phyloP scores from a whole-genome alignment of 2,113 vertebrate species.

The Ciconia boyciana region DNA sequence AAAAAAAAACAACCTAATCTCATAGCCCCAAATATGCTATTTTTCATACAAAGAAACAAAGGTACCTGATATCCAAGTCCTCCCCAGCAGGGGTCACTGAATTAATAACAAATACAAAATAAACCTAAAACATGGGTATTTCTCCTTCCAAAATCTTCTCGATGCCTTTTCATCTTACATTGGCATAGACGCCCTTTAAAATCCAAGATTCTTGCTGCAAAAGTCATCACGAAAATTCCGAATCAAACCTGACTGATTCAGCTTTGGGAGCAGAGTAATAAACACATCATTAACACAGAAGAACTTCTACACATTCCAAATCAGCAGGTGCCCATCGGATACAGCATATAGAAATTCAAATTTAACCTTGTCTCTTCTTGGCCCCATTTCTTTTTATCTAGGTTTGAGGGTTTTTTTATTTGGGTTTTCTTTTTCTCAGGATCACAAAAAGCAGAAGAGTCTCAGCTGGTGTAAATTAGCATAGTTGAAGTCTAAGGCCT shows the following conservation, averaged over 20 bases:
- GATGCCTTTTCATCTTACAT: not conserved
- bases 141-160: not conserved
- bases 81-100: slow-evolving; percentile 66
- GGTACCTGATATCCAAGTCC: not conserved
- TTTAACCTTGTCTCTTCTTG: not conserved
- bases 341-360: not conserved
- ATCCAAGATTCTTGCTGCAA: not conserved
- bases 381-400: not conserved
- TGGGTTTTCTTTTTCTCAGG: not conserved
- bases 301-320: not conserved
- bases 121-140: not conserved
- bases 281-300: not conserved
- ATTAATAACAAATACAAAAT: slow-evolving; percentile 20
- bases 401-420: not conserved
- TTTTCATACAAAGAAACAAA: not conserved
- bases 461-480: not conserved
- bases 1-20: not conserved
- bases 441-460: not conserved
- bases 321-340: not conserved
- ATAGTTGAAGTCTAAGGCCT: not conserved
- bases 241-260: not conserved
- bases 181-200: not conserved
- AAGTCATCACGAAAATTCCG: not conserved
- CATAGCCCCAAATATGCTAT: not conserved
- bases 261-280: not conserved